Evolutionary conservation across 2,797 vertebrate species (phyloP).

Genomic region (Phalloptychus januarius): DNA sequence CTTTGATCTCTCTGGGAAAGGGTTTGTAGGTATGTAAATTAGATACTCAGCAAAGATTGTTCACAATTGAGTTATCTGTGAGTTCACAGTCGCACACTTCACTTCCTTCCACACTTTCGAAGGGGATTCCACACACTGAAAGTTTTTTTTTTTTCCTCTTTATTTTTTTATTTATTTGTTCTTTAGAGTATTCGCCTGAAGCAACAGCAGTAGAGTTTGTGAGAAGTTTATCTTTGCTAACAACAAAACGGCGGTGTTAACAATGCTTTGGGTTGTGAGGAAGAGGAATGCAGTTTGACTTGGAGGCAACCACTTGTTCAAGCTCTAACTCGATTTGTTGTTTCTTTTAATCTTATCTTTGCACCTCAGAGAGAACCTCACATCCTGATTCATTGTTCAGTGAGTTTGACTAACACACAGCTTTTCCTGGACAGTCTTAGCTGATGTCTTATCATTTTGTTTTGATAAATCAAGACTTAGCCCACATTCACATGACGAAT

Average conservation of each 20-base stretch:
- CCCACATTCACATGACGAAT: background rate
- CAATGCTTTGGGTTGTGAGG: background rate
- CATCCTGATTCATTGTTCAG: constrained; percentile 8
- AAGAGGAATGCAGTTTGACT: constrained; percentile 22
- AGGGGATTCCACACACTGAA: constrained; percentile 4
- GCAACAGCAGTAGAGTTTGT: background rate
- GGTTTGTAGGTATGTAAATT: background rate
- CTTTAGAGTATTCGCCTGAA: background rate
- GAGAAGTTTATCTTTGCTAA: background rate
- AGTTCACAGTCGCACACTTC: background rate
- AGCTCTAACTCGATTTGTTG: constrained; percentile 16
- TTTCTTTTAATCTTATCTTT: constrained; percentile 23
- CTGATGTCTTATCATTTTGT: background rate
- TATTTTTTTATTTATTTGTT: background rate
- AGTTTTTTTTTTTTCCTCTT: background rate
- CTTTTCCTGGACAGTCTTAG: background rate
- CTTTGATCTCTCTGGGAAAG: constrained; percentile 3
- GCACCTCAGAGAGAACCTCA: constrained; percentile 17
- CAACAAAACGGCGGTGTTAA: background rate
- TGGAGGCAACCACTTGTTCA: constrained; percentile 4
- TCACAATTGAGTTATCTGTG: background rate
- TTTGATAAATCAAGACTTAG: background rate
- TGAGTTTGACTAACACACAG: background rate
- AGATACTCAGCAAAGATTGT: background rate
- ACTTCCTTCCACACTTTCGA: constrained; percentile 5